Percentiles rank a stretch among this genome's conserved stretches.
Evolutionary conservation across 2,113 vertebrate species (phyloP).

Genomic region (Neoarius graeffei): DNA sequence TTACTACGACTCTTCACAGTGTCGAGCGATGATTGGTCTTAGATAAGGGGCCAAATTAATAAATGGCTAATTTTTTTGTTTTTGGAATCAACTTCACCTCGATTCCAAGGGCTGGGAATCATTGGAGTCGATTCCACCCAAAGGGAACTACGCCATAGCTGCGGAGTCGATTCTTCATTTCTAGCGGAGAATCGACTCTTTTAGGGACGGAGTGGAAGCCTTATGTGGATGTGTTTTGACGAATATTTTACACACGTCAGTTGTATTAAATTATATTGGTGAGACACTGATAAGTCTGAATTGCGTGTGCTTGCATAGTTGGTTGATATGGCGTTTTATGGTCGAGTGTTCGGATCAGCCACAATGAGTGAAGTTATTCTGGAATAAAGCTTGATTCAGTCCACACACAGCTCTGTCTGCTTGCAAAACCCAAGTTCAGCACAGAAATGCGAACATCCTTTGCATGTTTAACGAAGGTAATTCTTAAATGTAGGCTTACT

Average conservation of each 20-base stretch:
- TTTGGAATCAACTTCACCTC: background rate
- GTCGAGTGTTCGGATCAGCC: background rate
- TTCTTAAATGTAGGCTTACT: background rate
- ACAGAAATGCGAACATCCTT: constrained; percentile 66
- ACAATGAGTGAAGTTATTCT: background rate
- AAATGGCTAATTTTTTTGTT: no score
- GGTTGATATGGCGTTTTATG: background rate
- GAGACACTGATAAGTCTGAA: background rate
- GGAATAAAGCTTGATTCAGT: background rate
- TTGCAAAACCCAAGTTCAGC: no score
- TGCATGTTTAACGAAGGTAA: constrained; percentile 70
- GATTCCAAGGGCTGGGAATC: background rate
- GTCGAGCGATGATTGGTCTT: constrained; percentile 13
- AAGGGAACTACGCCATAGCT: background rate
- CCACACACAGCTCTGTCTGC: background rate
- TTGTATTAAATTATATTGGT: background rate
- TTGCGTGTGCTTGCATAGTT: background rate
- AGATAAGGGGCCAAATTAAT: background rate
- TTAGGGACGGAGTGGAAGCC: background rate
- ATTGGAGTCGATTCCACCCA: background rate
- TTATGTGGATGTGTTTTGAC: background rate
- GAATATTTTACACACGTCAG: background rate
- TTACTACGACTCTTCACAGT: background rate
- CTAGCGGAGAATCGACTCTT: background rate
- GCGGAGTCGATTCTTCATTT: background rate